Conservation (phyloP, 1,140 invertebrate genomes). For the Papilio aristodemus region DNA sequence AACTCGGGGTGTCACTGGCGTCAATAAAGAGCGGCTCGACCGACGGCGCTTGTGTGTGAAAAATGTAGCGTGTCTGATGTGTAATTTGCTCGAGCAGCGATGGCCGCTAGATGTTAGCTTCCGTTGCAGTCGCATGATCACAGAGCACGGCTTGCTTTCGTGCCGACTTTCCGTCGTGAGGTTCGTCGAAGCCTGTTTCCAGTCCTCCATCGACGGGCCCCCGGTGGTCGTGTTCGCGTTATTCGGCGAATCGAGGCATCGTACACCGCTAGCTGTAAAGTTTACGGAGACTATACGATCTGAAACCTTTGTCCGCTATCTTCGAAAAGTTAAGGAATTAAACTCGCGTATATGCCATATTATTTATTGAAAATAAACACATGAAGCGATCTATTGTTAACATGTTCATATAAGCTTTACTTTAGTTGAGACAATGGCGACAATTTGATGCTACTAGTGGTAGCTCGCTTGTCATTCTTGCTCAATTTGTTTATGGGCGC, state of each 20-base stretch:
- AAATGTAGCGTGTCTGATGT: neutral
- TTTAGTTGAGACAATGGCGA: conserved; percentile 11
- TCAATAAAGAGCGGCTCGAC: neutral
- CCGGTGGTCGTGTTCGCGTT: neutral
- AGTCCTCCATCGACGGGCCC: neutral
- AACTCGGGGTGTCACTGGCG: neutral
- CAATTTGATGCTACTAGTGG: conserved; percentile 36
- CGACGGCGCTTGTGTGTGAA: conserved; percentile 25
- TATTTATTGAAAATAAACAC: conserved; percentile 35
- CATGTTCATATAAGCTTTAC: neutral
- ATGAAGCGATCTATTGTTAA: neutral
- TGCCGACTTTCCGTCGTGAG: neutral
- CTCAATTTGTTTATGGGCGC: neutral
- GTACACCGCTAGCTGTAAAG: conserved; percentile 21
- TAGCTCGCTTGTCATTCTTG: neutral
- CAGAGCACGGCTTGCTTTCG: neutral
- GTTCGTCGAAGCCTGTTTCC: neutral
- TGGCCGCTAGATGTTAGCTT: neutral
- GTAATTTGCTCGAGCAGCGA: conserved; percentile 5
- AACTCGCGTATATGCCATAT: conserved; percentile 11
- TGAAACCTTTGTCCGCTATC: conserved; percentile 23
- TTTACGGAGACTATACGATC: conserved; percentile 10
- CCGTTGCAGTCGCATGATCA: neutral
- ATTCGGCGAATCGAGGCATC: conserved; percentile 13
- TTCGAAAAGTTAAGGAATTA: neutral